These are phyloP conservation scores for Phaethon lepturus DNA, from an alignment of 2,113 vertebrate genomes.

Conservation along the genomic window DNA sequence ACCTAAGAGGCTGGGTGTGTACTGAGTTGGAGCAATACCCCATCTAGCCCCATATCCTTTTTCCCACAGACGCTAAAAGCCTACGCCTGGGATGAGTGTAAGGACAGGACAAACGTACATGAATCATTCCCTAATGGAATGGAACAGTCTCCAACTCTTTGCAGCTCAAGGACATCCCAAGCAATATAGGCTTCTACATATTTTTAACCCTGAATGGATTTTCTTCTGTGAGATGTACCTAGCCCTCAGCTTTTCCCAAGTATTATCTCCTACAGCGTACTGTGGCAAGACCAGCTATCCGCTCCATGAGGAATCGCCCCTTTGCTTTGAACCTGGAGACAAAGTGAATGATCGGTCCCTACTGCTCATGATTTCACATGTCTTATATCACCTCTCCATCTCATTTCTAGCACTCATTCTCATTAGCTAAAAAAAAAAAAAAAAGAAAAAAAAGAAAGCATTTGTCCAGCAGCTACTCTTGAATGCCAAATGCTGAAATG, in stretches of 20 bases:
- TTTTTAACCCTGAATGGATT: not conserved
- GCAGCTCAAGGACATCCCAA: not conserved
- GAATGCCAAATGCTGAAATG: not conserved
- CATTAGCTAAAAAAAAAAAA: not conserved
- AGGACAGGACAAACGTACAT: accelerated
- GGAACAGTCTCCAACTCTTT: not conserved
- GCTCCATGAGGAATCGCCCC: not conserved
- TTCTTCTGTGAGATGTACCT: not conserved
- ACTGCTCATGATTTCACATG: not conserved
- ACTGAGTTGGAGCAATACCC: not conserved
- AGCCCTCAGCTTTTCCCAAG: not conserved
- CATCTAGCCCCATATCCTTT: not conserved
- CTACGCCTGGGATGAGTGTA: accelerated
- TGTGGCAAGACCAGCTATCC: not conserved
- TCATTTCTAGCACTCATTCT: not conserved
- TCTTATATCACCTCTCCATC: not conserved
- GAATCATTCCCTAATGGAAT: not conserved
- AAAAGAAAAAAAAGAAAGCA: not conserved
- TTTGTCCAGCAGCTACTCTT: not conserved
- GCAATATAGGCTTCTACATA: not conserved
- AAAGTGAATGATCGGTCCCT: not conserved
- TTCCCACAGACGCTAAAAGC: not conserved
- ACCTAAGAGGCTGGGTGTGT: not conserved
- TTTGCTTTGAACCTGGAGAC: not conserved
- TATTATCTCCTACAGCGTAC: not conserved